These are phyloP conservation scores for Cosmopolites sordidus DNA, from an alignment of 2,888 invertebrate species.

Conservation along the genomic window DNA sequence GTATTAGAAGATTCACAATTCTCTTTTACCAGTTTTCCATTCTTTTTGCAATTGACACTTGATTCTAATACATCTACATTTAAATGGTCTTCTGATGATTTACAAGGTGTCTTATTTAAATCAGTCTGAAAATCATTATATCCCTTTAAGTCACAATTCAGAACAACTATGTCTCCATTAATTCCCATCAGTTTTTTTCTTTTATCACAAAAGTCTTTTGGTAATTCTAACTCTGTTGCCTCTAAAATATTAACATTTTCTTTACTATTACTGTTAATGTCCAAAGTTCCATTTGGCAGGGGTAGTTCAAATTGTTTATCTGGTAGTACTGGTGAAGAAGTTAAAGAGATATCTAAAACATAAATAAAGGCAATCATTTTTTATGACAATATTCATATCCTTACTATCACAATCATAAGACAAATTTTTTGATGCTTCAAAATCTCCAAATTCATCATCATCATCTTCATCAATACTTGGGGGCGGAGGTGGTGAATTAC, in stretches of 20 bases:
- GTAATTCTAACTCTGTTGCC: slow-evolving; percentile 16
- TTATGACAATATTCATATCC: slow-evolving; percentile 3
- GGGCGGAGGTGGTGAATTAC: slow-evolving; percentile 57
- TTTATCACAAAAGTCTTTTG: slow-evolving; percentile 40
- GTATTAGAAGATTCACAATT: slow-evolving; percentile 15
- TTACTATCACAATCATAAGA: slow-evolving; percentile 44
- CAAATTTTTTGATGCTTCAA: slow-evolving; percentile 49
- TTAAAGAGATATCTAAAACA: slow-evolving; percentile 26
- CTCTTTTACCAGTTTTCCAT: slow-evolving; percentile 3
- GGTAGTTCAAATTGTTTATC: slow-evolving; percentile 25
- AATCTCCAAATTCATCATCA: slow-evolving; percentile 60
- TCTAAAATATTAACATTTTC: slow-evolving; percentile 16
- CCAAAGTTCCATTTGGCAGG: slow-evolving; percentile 27
- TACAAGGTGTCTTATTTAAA: background rate
- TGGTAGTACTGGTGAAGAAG: slow-evolving; percentile 34
- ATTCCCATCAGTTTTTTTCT: slow-evolving; percentile 17
- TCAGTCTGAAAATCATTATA: slow-evolving; percentile 1
- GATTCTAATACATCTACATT: background rate
- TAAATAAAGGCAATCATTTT: background rate
- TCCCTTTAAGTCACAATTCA: background rate
- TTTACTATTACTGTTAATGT: slow-evolving; percentile 32
- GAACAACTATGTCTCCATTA: background rate
- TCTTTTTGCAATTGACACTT: slow-evolving; percentile 2
- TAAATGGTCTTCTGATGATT: background rate
- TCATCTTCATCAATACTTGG: slow-evolving; percentile 51